Conservation (phyloP, 1,140 invertebrate species). For the Nilaparvata lugens region DNA sequence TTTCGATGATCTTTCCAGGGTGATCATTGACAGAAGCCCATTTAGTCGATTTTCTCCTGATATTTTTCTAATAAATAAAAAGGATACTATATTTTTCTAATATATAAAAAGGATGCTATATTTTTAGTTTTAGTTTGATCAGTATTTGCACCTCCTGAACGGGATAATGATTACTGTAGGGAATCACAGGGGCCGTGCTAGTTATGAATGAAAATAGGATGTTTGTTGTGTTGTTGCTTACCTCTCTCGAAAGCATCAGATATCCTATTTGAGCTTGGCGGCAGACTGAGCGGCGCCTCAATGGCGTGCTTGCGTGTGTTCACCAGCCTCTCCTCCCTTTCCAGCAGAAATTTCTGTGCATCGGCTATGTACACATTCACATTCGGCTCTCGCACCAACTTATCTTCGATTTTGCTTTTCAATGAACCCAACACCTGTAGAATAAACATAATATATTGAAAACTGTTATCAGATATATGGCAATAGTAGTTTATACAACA, state of each 20-base stretch:
- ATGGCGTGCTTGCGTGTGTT: conserved; percentile 52
- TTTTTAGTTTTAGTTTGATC: too few relatives aligned
- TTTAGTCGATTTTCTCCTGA: too few relatives aligned
- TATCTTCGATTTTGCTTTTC: conserved; percentile 78
- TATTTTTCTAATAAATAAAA: too few relatives aligned
- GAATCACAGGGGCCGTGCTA: too few relatives aligned
- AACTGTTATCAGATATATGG: conserved; percentile 11
- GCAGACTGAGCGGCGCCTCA: conserved; percentile 34
- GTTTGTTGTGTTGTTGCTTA: conserved; percentile 18
- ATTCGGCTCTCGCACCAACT: conserved; percentile 60
- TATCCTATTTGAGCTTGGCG: conserved; percentile 17
- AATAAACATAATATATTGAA: conserved; percentile 13
- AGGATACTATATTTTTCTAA: too few relatives aligned
- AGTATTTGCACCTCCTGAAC: too few relatives aligned
- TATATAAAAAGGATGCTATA: too few relatives aligned
- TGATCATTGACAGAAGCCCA: too few relatives aligned
- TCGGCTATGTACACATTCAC: conserved; percentile 57
- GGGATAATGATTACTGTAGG: too few relatives aligned
- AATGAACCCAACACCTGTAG: conserved; percentile 65
- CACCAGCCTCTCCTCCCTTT: conserved; percentile 61
- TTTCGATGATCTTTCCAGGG: too few relatives aligned
- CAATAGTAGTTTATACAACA: too few relatives aligned
- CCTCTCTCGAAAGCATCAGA: conserved; percentile 38
- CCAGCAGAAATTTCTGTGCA: conserved; percentile 64
- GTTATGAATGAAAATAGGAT: too few relatives aligned